These are phyloP conservation scores for Acronicta alni DNA, from an alignment of 2,888 invertebrate genomes.

Conservation along the genomic window DNA sequence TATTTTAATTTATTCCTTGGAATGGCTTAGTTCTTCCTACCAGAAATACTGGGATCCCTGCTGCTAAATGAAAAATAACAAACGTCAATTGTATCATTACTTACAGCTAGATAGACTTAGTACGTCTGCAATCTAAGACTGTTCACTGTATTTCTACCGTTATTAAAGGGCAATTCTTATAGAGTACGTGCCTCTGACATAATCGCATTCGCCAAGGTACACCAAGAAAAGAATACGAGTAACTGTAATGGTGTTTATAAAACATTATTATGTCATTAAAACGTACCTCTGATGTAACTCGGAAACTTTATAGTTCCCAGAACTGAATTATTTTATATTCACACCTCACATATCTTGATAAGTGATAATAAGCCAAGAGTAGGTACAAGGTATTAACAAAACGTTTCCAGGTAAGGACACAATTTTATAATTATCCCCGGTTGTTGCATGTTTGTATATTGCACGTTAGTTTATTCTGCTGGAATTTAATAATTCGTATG, in stretches of 20 bases:
- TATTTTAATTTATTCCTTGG: slow-evolving; percentile 14
- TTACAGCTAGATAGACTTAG: slow-evolving; percentile 84
- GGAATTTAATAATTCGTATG: slow-evolving; percentile 72
- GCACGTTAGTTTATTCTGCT: slow-evolving; percentile 64
- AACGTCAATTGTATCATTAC: slow-evolving; percentile 83
- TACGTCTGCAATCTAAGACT: slow-evolving; percentile 84
- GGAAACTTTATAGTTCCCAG: slow-evolving; percentile 65
- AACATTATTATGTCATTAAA: slow-evolving; percentile 61
- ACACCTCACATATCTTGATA: slow-evolving; percentile 79
- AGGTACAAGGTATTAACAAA: slow-evolving; percentile 66
- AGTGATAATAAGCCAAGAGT: slow-evolving; percentile 64
- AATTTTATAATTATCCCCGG: slow-evolving; percentile 55
- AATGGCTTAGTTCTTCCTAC: slow-evolving; percentile 5
- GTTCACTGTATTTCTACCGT: slow-evolving; percentile 81
- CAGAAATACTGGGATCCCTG: slow-evolving; percentile 41
- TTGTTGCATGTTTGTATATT: slow-evolving; percentile 24
- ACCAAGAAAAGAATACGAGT: slow-evolving; percentile 68
- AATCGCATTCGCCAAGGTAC: slow-evolving; percentile 76
- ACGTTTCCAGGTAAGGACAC: slow-evolving; percentile 70
- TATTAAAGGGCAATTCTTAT: slow-evolving; percentile 86
- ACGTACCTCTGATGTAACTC: slow-evolving; percentile 54
- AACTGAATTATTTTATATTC: slow-evolving; percentile 73
- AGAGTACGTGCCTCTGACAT: slow-evolving; percentile 80
- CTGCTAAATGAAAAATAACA: slow-evolving; percentile 71
- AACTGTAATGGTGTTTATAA: slow-evolving; percentile 66